These are phyloP conservation scores for Drosophila parthenogenetica DNA, from an alignment of 2,888 invertebrate genomes.

Conservation along the genomic window DNA sequence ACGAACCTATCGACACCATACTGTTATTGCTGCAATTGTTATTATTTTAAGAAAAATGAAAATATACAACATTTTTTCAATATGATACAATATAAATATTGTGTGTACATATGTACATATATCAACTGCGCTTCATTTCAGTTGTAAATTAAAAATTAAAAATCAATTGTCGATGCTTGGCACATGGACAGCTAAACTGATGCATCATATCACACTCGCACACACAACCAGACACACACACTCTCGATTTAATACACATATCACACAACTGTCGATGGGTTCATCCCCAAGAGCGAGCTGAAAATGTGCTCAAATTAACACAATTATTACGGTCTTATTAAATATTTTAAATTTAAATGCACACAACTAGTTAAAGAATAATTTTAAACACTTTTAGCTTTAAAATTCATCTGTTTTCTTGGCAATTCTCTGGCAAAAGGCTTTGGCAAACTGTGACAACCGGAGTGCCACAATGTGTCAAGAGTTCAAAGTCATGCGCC, in stretches of 20 bases:
- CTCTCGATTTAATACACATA: not conserved
- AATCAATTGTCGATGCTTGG: conserved; percentile 43
- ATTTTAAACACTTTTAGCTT: not conserved
- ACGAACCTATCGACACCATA: conserved; percentile 8
- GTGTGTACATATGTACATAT: not conserved
- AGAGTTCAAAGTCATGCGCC: conserved; percentile 72
- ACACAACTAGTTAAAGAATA: not conserved
- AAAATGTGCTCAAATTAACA: conserved; percentile 1
- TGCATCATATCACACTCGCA: not conserved
- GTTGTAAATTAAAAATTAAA: conserved; percentile 54
- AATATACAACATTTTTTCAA: conserved; percentile 19
- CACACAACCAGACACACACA: not conserved
- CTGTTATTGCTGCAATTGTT: conserved; percentile 36
- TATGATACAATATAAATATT: conserved; percentile 31
- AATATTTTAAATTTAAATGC: not conserved
- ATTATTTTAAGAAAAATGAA: conserved; percentile 39
- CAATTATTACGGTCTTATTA: not conserved
- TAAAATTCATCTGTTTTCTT: conserved; percentile 5
- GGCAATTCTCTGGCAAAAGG: not conserved
- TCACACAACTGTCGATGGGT: not conserved
- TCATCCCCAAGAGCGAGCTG: not conserved
- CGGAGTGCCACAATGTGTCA: conserved; percentile 72
- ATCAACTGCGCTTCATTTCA: conserved; percentile 17
- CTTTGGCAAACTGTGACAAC: conserved; percentile 57
- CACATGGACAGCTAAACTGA: conserved; percentile 17